phyloP scores from a whole-genome alignment of 2,888 invertebrate genomes.

The Bruchidius siliquastri region DNA sequence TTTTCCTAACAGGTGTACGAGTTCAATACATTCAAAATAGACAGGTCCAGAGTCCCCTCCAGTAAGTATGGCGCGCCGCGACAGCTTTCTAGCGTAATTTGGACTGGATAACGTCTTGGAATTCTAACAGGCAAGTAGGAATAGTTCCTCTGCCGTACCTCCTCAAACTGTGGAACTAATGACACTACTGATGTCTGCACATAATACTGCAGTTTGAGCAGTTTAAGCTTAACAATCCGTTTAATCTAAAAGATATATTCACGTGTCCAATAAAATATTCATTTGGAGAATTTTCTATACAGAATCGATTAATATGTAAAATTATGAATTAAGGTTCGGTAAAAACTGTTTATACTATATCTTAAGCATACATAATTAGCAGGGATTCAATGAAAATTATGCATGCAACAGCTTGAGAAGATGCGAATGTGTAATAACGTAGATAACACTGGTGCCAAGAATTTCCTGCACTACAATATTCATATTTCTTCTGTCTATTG shows the following conservation, averaged over 20 bases:
- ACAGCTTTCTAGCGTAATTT: too few species aligned
- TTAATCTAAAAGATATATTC: not conserved
- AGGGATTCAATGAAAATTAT: not conserved
- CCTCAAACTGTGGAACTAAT: too few species aligned
- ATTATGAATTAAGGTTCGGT: not conserved
- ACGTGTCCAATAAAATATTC: not conserved
- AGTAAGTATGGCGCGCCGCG: too few species aligned
- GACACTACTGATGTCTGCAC: too few species aligned
- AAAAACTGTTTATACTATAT: not conserved
- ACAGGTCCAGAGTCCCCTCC: too few species aligned
- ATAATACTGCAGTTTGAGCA: too few species aligned
- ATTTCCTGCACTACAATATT: not conserved
- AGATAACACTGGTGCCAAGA: not conserved
- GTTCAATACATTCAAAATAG: too few species aligned
- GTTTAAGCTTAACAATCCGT: too few species aligned
- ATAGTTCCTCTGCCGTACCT: too few species aligned
- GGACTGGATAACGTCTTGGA: too few species aligned
- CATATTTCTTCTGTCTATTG: not conserved
- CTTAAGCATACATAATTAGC: not conserved
- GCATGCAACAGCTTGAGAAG: not conserved
- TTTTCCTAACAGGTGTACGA: too few species aligned
- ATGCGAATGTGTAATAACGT: not conserved
- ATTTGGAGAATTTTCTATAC: not conserved
- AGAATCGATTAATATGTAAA: not conserved
- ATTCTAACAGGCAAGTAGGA: too few species aligned